Percentiles rank a stretch among this genome's conserved stretches.
Evolutionary conservation across 2,888 invertebrate species (phyloP).

Genomic region (Pachymerium ferrugineum): DNA sequence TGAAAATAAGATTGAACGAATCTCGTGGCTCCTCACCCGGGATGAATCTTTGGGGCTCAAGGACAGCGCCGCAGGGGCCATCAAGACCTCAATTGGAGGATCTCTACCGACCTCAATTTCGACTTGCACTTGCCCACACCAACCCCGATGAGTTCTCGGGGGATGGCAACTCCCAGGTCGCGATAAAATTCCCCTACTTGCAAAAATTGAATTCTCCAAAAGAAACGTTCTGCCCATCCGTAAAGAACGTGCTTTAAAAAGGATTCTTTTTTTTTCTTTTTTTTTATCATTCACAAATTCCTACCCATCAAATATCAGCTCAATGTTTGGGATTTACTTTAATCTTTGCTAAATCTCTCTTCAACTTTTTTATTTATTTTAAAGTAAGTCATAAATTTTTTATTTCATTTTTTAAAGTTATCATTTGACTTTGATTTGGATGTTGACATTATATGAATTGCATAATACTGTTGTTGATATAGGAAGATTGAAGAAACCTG

Average conservation of each 20-base stretch:
- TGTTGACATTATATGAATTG: too few species aligned
- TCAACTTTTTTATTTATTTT: too few species aligned
- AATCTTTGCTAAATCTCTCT: slow-evolving; percentile 45
- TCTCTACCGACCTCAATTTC: slow-evolving; percentile 27
- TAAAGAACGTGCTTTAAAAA: slow-evolving; percentile 6
- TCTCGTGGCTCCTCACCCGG: slow-evolving; percentile 22
- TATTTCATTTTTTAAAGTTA: too few species aligned
- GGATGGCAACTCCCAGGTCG: slow-evolving; percentile 24
- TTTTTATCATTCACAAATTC: slow-evolving; percentile 17
- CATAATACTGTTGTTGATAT: too few species aligned
- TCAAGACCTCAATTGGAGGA: slow-evolving; percentile 23
- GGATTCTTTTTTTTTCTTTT: too few species aligned
- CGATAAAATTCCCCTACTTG: slow-evolving; percentile 25
- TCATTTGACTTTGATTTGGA: too few species aligned
- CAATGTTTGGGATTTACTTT: background rate
- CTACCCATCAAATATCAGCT: background rate
- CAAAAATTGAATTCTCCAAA: slow-evolving; percentile 22
- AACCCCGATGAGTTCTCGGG: slow-evolving; percentile 9
- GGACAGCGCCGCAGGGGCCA: slow-evolving; percentile 27
- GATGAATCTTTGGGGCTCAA: slow-evolving; percentile 23
- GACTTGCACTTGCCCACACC: slow-evolving; percentile 15
- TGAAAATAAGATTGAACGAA: slow-evolving; percentile 25
- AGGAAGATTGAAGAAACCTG: too few species aligned
- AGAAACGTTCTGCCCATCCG: background rate
- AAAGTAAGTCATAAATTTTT: too few species aligned